phyloP scores from a whole-genome alignment of 2,888 invertebrate species.

The Eustalomyia histrio region DNA sequence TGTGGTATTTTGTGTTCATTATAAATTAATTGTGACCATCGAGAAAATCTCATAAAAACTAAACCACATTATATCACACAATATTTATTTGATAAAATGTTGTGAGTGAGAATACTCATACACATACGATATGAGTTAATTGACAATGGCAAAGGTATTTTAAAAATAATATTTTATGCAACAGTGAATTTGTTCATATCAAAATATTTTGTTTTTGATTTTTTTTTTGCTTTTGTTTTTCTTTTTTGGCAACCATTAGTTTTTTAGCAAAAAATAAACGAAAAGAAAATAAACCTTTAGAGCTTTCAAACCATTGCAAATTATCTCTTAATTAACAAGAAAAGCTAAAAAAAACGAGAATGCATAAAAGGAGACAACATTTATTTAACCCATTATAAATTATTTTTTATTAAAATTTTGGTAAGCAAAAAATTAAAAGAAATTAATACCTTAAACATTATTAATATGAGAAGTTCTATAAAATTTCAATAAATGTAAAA shows the following conservation, averaged over 20 bases:
- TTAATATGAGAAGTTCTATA: no score
- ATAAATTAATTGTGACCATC: not conserved
- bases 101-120: no score
- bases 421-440: no score
- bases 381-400: no score
- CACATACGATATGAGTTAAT: constrained; percentile 29
- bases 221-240: not conserved
- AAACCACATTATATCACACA: not conserved
- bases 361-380: no score
- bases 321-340: constrained; percentile 14
- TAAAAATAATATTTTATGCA: constrained; percentile 38
- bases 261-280: not conserved
- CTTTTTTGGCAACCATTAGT: constrained; percentile 4
- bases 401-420: no score
- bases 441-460: no score
- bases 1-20: constrained; percentile 3
- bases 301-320: constrained; percentile 8
- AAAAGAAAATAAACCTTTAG: not conserved
- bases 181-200: constrained; percentile 25
- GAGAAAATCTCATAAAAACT: constrained; percentile 4
- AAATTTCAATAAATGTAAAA: no score
- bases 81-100: not conserved
- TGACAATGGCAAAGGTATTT: constrained; percentile 59
- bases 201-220: constrained; percentile 3
- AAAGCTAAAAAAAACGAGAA: not conserved